phyloP scores from a whole-genome alignment of 2,113 vertebrate species.

The Micromys minutus region DNA sequence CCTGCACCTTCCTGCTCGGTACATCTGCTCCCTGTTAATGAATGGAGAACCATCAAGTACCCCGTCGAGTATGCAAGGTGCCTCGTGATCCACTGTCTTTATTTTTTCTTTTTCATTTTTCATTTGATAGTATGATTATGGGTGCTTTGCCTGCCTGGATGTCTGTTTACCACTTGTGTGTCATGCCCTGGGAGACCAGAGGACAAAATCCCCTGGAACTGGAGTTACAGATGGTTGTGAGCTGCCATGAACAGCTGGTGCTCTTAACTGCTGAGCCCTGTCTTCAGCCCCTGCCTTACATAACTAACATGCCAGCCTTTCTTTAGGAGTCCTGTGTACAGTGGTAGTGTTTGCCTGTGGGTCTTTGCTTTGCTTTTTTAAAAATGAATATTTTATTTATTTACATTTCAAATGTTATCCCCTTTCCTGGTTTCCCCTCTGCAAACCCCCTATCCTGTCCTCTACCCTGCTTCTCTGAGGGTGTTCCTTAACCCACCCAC shows the following conservation, averaged over 20 bases:
- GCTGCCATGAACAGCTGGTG: neutral
- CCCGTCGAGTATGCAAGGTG: neutral
- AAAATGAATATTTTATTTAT: too few species aligned
- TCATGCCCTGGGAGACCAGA: too few species aligned
- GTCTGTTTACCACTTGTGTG: neutral
- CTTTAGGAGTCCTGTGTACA: neutral
- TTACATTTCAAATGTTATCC: too few species aligned
- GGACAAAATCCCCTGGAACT: neutral
- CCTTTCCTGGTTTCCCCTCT: too few species aligned
- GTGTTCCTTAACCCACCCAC: too few species aligned
- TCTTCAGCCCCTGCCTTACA: neutral
- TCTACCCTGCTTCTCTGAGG: too few species aligned
- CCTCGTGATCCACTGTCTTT: neutral
- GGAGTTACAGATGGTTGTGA: neutral
- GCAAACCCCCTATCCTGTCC: too few species aligned
- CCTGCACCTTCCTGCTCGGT: neutral
- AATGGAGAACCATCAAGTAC: neutral
- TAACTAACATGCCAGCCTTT: neutral
- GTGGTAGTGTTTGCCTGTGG: neutral
- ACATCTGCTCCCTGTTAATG: neutral
- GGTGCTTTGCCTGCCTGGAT: neutral
- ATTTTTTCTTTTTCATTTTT: neutral
- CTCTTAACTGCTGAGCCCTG: neutral
- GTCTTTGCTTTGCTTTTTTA: neutral
- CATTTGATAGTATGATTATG: neutral